Evolutionary conservation across 2,113 vertebrate species (phyloP), one percentile per base, ranked within the genome.

Genomic region (Formicarius rufipectus): DNA sequence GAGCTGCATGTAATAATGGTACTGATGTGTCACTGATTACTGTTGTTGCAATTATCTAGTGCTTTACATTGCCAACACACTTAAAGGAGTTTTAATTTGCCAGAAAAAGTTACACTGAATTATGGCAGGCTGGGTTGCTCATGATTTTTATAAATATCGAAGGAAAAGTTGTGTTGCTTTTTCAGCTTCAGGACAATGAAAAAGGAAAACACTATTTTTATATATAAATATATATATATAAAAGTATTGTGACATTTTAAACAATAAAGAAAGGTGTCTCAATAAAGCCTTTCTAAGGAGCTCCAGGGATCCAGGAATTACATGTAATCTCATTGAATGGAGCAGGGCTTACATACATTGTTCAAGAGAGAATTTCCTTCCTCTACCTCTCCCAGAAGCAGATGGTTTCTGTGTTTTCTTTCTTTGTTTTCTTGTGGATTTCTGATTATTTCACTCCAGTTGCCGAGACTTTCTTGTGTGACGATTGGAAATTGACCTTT

Each of bases 281-380:
- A 50, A 50, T 45, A 66, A 74, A 93, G 7, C 49, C 22, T 94
- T 95, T 75, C 58, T 53, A 49, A 91, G 78, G 74, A 94, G 49
- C 81, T 82, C 58, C 74, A 89, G 93, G 91, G 89, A 79, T 89
- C 53, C 87, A 78, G 82, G 91, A 78, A 82, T 92, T 91, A 15
- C 71, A 69, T 45, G 55, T 62, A 78, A 40, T 44, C 56, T 31
- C 78, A 79, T 72, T 95, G 87, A 95, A 89, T 76, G 77, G 87
- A 62, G 30, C 62, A 66, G 63, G n/a, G 93, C 81, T 71, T 90
- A 86, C 58, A 53, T 28, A 63, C 31, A 30, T 66, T 94, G 71
- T 80, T 92, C 74, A 87, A 75, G 88, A 76, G 5, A 79, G 59
- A 82, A 87, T 76, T 87, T 94, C 62, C 71, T 81, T 95, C 87